These are phyloP conservation scores for Lymantria monacha DNA, from an alignment of 2,888 invertebrate species.

Conservation along the genomic window DNA sequence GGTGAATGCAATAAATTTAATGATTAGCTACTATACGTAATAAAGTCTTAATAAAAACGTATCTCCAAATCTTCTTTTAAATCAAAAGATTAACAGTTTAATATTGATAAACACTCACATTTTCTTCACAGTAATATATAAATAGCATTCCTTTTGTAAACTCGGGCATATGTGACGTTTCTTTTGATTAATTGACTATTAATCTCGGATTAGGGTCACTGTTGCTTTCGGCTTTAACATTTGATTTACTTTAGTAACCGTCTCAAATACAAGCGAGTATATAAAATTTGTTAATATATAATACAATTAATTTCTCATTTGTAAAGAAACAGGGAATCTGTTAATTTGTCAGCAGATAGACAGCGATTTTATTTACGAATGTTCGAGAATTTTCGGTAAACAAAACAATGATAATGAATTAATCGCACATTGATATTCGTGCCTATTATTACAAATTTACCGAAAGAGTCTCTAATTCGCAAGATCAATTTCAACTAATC, in stretches of 20 bases:
- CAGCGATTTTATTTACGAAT: too few relatives aligned
- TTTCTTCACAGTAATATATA: slow-evolving; percentile 12
- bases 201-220: slow-evolving; percentile 52
- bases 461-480: too few relatives aligned
- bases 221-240: slow-evolving; percentile 40
- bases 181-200: slow-evolving; percentile 57
- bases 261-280: background rate
- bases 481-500: too few relatives aligned
- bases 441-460: too few relatives aligned
- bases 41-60: background rate
- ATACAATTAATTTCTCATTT: too few relatives aligned
- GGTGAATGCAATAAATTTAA: background rate
- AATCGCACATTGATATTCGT: too few relatives aligned
- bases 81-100: slow-evolving; percentile 2
- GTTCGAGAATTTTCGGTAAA: too few relatives aligned
- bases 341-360: too few relatives aligned
- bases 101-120: slow-evolving; percentile 1
- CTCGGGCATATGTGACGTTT: slow-evolving; percentile 47
- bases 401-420: too few relatives aligned
- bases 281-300: too few relatives aligned
- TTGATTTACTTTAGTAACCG: slow-evolving; percentile 36
- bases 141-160: slow-evolving; percentile 41
- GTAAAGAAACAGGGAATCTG: too few relatives aligned
- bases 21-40: background rate
- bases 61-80: background rate